Conservation (phyloP, 37 sponge, comb jelly and placozoan species). For the Aphrocallistes beatrix region DNA sequence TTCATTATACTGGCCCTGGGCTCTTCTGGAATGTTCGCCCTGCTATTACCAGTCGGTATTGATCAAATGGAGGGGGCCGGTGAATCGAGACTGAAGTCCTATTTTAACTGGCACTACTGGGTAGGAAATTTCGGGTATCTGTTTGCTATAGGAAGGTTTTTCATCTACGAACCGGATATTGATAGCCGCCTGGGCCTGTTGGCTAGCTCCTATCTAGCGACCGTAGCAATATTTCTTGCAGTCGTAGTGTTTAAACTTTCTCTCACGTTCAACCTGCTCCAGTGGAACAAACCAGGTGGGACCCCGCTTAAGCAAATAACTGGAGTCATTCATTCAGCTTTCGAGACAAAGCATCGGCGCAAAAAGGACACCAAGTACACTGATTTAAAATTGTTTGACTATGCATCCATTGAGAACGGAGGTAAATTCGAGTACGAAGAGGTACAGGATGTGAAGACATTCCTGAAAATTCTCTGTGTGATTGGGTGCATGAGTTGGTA, state of each 20-base stretch:
- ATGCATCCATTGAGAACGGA: neutral
- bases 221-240: neutral
- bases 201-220: neutral
- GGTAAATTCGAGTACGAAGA: conserved; percentile 3
- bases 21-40: conserved; percentile 34
- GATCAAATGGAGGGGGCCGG: conserved; percentile 26
- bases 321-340: neutral
- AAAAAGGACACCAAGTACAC: neutral
- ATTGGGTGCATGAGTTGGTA: neutral
- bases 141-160: neutral
- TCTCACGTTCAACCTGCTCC: neutral
- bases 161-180: neutral
- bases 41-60: conserved; percentile 28
- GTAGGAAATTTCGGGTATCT: conserved; percentile 29
- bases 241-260: neutral
- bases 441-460: conserved; percentile 1
- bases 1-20: conserved; percentile 7
- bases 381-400: neutral
- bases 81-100: conserved; percentile 31
- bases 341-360: neutral
- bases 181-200: neutral
- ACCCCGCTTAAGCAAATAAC: neutral
- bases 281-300: neutral
- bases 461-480: neutral
- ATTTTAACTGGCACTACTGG: conserved; percentile 52